Conservation (phyloP, 2,113 vertebrate genomes). For the Anoura caudifer region DNA sequence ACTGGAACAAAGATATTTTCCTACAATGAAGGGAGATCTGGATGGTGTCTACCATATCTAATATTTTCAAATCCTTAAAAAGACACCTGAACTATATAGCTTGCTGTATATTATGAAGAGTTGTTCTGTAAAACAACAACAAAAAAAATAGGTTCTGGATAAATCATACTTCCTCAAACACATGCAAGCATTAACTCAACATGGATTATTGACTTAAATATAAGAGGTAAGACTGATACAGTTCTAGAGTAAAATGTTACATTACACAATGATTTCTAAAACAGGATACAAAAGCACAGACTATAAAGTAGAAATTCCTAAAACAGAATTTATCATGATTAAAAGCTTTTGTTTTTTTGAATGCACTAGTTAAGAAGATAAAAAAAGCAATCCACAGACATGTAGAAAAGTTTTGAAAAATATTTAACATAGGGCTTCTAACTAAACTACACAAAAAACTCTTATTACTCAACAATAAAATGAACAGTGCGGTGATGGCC, state of each 20-base stretch:
- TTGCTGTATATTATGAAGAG: too few relatives aligned
- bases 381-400: not conserved
- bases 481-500: not conserved
- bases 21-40: too few relatives aligned
- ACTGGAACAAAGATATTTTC: too few relatives aligned
- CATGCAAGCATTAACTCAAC: not conserved
- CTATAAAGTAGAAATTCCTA: not conserved
- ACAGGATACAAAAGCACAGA: not conserved
- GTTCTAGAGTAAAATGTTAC: not conserved
- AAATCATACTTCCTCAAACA: not conserved
- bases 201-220: not conserved
- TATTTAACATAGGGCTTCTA: not conserved
- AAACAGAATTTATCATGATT: not conserved
- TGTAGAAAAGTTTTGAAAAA: not conserved
- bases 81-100: too few relatives aligned
- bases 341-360: not conserved
- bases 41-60: too few relatives aligned
- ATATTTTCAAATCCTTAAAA: too few relatives aligned
- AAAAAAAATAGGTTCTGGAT: not conserved
- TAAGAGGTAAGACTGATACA: not conserved
- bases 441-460: not conserved
- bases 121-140: too few relatives aligned
- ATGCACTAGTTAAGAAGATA: not conserved
- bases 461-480: not conserved
- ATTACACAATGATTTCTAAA: not conserved